These are phyloP conservation scores for Hydropotes inermis DNA, from an alignment of 2,113 vertebrate genomes.

Conservation along the genomic window DNA sequence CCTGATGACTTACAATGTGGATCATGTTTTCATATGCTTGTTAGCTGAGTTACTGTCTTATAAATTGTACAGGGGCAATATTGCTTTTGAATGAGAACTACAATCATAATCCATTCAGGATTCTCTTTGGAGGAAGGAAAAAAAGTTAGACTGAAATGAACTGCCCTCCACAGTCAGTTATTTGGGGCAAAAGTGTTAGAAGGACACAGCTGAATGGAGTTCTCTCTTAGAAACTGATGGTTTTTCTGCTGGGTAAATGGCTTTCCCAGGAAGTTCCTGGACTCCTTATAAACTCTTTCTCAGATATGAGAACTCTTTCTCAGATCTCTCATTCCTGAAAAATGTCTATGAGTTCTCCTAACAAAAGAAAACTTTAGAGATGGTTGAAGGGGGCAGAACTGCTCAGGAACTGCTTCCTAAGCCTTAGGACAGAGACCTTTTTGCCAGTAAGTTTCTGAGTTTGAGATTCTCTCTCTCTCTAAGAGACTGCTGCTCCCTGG, in stretches of 20 bases:
- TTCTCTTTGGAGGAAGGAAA: not conserved
- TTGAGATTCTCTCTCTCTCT: not conserved
- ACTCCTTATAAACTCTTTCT: conserved; percentile 33
- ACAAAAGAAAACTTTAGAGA: not conserved
- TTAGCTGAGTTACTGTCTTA: not conserved
- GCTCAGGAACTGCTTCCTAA: not conserved
- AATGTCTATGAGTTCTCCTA: not conserved
- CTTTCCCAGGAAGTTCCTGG: not conserved
- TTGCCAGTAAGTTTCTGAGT: not conserved
- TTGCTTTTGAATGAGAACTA: not conserved
- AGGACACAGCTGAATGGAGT: not conserved
- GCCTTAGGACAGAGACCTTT: not conserved
- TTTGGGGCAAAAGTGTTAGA: conserved; percentile 34
- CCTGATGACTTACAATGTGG: not conserved
- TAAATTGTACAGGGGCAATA: not conserved
- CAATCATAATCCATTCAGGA: not conserved
- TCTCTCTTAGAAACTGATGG: conserved; percentile 12
- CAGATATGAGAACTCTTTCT: not conserved
- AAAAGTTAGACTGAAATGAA: not conserved
- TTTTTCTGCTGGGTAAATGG: not conserved
- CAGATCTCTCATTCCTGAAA: not conserved
- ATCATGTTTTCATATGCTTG: not conserved
- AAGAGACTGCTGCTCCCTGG: not conserved
- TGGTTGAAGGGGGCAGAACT: not conserved
- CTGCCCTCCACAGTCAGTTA: not conserved